These are phyloP conservation scores for Steinernema carpocapsae DNA, from an alignment of 2,888 invertebrate species.

Conservation along the genomic window DNA sequence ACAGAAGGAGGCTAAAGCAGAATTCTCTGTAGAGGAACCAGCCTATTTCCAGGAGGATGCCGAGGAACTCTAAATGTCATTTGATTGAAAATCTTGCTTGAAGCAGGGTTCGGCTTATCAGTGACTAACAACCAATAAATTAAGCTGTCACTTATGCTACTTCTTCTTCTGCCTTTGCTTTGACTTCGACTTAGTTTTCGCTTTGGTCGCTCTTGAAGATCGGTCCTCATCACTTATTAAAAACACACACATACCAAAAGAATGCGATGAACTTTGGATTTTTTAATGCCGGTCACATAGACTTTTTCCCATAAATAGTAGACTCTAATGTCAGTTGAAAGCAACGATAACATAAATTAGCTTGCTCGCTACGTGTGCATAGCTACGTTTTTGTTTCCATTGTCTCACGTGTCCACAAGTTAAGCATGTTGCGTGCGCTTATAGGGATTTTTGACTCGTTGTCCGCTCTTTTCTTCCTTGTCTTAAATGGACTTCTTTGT, in stretches of 20 bases:
- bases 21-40: constrained; percentile 1
- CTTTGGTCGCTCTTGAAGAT: not conserved
- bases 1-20: not conserved
- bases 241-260: too few relatives aligned
- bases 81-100: not conserved
- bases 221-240: not conserved
- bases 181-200: not conserved
- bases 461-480: not conserved
- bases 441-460: not conserved
- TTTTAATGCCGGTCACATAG: too few relatives aligned
- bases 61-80: not conserved
- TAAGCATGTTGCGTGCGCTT: not conserved
- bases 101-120: too few relatives aligned
- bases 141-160: too few relatives aligned
- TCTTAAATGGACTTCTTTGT: not conserved
- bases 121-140: too few relatives aligned
- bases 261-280: too few relatives aligned
- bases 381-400: not conserved
- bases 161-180: too few relatives aligned
- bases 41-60: not conserved
- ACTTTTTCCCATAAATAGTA: too few relatives aligned
- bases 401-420: not conserved
- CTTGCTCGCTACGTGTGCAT: not conserved
- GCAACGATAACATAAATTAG: too few relatives aligned
- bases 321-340: too few relatives aligned